phyloP scores from a whole-genome alignment of 2,888 invertebrate genomes.

The Eristalis tenax region DNA sequence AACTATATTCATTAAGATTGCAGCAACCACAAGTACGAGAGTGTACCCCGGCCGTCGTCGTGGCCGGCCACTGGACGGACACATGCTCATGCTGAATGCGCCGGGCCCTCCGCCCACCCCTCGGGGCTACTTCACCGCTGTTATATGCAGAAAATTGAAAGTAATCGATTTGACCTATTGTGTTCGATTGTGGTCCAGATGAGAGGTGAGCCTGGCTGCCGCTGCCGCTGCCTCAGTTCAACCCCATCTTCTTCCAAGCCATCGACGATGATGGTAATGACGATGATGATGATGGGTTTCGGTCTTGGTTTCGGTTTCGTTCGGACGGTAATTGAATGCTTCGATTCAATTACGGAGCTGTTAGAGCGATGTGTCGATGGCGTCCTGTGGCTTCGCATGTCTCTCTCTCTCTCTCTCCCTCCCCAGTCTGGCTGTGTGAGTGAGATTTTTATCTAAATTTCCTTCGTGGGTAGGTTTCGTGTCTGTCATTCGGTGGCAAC shows the following conservation, averaged over 20 bases:
- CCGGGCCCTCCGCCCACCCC: constrained; percentile 1
- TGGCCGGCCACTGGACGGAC: constrained; percentile 35
- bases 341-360: constrained; percentile 61
- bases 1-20: constrained; percentile 69
- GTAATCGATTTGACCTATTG: constrained; percentile 72
- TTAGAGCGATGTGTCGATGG: constrained; percentile 23
- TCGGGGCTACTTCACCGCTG: constrained; percentile 42
- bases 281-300: constrained; percentile 60
- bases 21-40: constrained; percentile 46
- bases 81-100: constrained; percentile 2
- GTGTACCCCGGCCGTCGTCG: constrained; percentile 13
- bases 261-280: constrained; percentile 14
- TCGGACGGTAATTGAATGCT: constrained; percentile 63
- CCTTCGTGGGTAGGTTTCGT: constrained; percentile 18
- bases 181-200: constrained; percentile 65
- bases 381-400: not conserved
- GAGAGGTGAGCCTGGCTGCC: constrained; percentile 25
- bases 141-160: constrained; percentile 71
- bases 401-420: not conserved
- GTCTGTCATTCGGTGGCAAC: constrained; percentile 40
- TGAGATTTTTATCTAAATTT: constrained; percentile 4
- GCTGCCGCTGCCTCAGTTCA: constrained; percentile 3
- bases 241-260: constrained; percentile 11
- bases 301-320: constrained; percentile 51
- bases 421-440: not conserved